Evolutionary conservation across 2,888 invertebrate genomes (phyloP).

Genomic region (Erebia ligea): DNA sequence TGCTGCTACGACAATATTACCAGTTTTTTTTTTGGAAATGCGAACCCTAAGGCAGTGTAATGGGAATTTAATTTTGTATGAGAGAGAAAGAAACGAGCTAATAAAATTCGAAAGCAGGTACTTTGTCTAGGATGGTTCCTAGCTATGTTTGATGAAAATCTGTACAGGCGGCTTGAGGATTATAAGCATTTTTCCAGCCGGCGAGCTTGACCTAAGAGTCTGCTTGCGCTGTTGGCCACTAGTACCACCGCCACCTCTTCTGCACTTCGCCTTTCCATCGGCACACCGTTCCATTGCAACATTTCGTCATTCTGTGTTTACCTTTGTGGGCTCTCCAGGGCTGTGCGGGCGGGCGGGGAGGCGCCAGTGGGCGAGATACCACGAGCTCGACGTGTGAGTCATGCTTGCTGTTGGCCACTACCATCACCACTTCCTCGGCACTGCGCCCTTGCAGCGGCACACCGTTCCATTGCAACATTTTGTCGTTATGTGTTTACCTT

Average conservation of each 20-base stretch:
- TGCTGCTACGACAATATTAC: not conserved
- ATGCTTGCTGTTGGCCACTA: slow-evolving; percentile 97
- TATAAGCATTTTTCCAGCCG: too few species aligned
- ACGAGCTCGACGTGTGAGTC: slow-evolving; percentile 98
- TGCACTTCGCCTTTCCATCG: slow-evolving; percentile 93
- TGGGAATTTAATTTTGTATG: not conserved
- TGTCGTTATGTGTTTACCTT: slow-evolving; percentile 84
- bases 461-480: slow-evolving; percentile 99
- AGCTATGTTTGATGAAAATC: too few species aligned
- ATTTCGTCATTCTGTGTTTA: slow-evolving; percentile 90
- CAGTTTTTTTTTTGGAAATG: not conserved
- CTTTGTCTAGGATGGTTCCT: too few species aligned
- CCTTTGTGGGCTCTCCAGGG: slow-evolving; percentile 85
- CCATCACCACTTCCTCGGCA: slow-evolving; percentile 96
- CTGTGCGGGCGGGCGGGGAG: slow-evolving; percentile 83
- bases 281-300: slow-evolving; percentile 98
- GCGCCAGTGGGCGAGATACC: slow-evolving; percentile 88
- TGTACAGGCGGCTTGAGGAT: too few species aligned
- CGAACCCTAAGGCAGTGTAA: too few species aligned
- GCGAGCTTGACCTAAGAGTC: slow-evolving; percentile 97
- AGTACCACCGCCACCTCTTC: slow-evolving; percentile 98
- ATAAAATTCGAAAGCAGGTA: too few species aligned
- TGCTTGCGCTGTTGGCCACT: slow-evolving; percentile 97
- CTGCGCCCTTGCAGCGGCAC: slow-evolving; percentile 94
- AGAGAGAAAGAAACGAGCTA: too few species aligned